Evolutionary conservation across 2,888 invertebrate species (phyloP).

Genomic region (Strigamia crassipes): DNA sequence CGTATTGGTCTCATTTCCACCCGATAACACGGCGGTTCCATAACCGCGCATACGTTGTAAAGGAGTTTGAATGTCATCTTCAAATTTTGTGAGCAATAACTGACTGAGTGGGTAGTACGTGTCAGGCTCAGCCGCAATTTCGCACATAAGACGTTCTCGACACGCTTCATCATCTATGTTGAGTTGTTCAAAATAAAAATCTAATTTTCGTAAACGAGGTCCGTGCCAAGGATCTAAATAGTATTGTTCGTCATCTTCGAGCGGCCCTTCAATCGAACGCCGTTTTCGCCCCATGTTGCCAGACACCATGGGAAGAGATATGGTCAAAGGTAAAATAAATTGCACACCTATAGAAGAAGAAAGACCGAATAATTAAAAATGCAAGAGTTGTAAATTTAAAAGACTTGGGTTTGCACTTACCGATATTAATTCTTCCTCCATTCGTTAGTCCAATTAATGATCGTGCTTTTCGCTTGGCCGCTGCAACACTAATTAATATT

Average conservation of each 20-base stretch:
- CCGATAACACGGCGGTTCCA: not conserved
- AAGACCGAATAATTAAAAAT: not conserved
- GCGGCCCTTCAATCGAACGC: not conserved
- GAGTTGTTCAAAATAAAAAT: conserved; percentile 47
- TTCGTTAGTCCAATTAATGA: conserved; percentile 9
- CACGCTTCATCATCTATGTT: conserved; percentile 46
- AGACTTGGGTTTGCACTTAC: not conserved
- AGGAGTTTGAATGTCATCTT: conserved; percentile 2
- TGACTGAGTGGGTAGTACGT: conserved; percentile 47
- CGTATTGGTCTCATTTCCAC: not conserved
- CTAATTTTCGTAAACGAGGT: not conserved
- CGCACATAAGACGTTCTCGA: conserved; percentile 48
- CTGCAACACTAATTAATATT: not conserved
- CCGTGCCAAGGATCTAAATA: conserved; percentile 19
- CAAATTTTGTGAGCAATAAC: conserved; percentile 45
- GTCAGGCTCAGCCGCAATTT: conserved; percentile 47
- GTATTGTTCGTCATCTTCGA: not conserved
- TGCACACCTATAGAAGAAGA: not conserved
- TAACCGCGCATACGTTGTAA: conserved; percentile 17
- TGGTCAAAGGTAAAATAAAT: conserved; percentile 11
- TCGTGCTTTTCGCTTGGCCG: not conserved
- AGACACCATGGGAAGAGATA: conserved; percentile 28
- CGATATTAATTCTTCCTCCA: conserved; percentile 35
- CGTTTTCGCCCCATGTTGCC: not conserved
- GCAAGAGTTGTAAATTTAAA: not conserved